phyloP scores from a whole-genome alignment of 2,113 vertebrate genomes.

The Lophochroa leadbeateri region DNA sequence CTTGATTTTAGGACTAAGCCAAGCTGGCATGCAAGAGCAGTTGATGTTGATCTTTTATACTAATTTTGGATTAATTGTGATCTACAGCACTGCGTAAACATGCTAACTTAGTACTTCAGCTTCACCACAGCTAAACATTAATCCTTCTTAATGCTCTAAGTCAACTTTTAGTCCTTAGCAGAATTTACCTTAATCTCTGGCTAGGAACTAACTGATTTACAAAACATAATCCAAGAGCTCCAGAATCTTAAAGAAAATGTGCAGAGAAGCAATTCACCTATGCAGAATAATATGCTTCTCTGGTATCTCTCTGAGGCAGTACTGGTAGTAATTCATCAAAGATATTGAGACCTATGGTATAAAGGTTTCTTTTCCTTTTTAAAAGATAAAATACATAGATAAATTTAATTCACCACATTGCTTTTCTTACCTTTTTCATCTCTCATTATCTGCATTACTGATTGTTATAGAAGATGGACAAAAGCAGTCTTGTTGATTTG shows the following conservation, averaged over 20 bases:
- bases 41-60: constrained; percentile 99
- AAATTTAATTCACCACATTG: background rate
- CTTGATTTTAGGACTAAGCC: constrained; percentile 89
- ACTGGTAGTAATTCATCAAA: background rate
- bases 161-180: constrained; percentile 99
- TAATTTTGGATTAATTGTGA: constrained; percentile 99
- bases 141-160: constrained; percentile 99
- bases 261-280: constrained; percentile 63
- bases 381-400: background rate
- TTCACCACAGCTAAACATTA: constrained; percentile 98
- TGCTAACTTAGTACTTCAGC: constrained; percentile 88
- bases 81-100: constrained; percentile 96
- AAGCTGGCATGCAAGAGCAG: constrained; percentile 84
- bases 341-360: background rate
- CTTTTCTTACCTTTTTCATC: background rate
- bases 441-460: background rate
- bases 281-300: constrained; percentile 1
- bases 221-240: constrained; percentile 88
- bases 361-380: background rate
- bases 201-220: constrained; percentile 92
- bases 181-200: constrained; percentile 99
- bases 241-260: constrained; percentile 79
- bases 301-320: background rate
- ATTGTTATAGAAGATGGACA: background rate
- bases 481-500: background rate